Base-by-base conservation (phyloP, 2,113 vertebrate genomes). In the Sinocyclocheilus anshuiensis region DNA sequence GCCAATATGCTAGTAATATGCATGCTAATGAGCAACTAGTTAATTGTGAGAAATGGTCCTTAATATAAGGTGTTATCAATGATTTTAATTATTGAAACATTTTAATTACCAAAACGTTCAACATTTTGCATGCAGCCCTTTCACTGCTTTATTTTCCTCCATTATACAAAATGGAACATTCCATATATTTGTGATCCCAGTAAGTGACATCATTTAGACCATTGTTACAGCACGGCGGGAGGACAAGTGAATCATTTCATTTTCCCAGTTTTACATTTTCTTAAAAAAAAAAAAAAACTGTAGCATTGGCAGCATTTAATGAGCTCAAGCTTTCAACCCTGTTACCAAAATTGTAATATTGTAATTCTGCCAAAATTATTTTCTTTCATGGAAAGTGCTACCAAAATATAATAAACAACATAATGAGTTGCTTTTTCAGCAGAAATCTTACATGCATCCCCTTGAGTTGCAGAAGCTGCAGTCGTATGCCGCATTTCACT, bases 401-500 rank as follows among this genome's bases (percentile, higher is more conserved):
- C 33, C 8, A 71, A 11, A 39, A 71, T 42, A 12, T 72, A 42
- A 6, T 5, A 36, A 10, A 39, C 6, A n/a, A 61, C 22, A 53
- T 39, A 39, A 39, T 0, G 57, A 72, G 10, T 2, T 22, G 69
- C 10, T n/a, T 42, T 0, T 42, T 36, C 24, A 53, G 16, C 24
- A 84, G n/a, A 76, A 26, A 45, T 24, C 20, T 87, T 3, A 86
- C 71, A 26, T 3, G 26, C 2, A 6, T 26, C 87, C 74, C 16
- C 57, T 63, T 92, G 29, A 91, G 1, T 92, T 91, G 9, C 89
- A 96, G 95, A 90, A 93, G 90, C 89, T 95, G 92, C 85, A 92
- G 85, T 84, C 92, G 91, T n/a, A 93, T 93, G 92, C 90, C 92
- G 5, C 92, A 95, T 91, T 94, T 94, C 92, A 91, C 89, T 85